phyloP scores from a whole-genome alignment of 2,113 vertebrate genomes.

The Narcine bancroftii region DNA sequence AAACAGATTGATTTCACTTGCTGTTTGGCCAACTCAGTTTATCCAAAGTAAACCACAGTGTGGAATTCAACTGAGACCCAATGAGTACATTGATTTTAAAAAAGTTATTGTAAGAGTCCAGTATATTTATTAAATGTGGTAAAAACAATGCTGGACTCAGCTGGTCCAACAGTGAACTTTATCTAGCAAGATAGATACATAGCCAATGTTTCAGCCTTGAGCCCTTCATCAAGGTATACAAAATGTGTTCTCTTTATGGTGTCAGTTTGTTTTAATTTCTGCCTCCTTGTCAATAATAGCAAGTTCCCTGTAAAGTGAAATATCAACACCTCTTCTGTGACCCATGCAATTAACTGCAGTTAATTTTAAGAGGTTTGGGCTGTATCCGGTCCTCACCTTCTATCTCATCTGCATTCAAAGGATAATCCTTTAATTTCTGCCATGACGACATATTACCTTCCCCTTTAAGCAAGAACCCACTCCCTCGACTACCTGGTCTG shows the following conservation, averaged over 20 bases:
- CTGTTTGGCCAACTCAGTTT: background rate
- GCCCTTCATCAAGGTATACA: too few relatives aligned
- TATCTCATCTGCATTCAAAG: too few relatives aligned
- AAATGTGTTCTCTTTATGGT: background rate
- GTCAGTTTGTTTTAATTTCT: background rate
- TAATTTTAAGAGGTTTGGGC: background rate
- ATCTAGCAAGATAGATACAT: too few relatives aligned
- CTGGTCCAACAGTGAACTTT: too few relatives aligned
- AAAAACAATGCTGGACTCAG: background rate
- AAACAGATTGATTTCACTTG: background rate
- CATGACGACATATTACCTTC: too few relatives aligned
- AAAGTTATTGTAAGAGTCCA: background rate
- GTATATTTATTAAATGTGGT: background rate
- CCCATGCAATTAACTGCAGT: conserved; percentile 39
- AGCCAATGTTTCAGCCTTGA: too few relatives aligned
- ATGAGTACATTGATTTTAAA: background rate
- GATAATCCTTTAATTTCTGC: too few relatives aligned
- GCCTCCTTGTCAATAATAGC: background rate
- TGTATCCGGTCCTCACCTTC: too few relatives aligned
- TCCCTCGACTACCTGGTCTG: too few relatives aligned
- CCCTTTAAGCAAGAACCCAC: too few relatives aligned
- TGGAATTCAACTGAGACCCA: background rate
- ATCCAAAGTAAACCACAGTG: background rate
- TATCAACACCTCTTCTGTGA: background rate
- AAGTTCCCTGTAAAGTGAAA: background rate